These are phyloP conservation scores for Orthosia gracilis DNA, from an alignment of 2,888 invertebrate species.

Conservation along the genomic window DNA sequence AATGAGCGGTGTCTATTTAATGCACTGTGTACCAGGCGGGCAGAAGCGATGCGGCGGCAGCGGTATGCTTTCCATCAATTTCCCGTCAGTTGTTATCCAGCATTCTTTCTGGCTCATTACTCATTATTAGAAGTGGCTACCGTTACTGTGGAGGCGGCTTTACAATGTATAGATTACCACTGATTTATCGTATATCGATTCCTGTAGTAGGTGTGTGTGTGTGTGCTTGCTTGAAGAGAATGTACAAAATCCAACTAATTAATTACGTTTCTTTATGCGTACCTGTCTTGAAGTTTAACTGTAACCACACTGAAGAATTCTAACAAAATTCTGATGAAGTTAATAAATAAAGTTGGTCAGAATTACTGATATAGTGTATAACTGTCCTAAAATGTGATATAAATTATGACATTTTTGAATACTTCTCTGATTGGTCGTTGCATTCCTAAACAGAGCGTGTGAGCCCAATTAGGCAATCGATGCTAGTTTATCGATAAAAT, in stretches of 20 bases:
- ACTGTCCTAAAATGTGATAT: slow-evolving; percentile 6
- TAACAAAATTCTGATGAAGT: background rate
- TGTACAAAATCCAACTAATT: background rate
- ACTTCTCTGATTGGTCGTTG: slow-evolving; percentile 32
- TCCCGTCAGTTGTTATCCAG: slow-evolving; percentile 78
- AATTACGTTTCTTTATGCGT: no score
- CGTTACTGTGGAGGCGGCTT: slow-evolving; percentile 74
- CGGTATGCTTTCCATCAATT: slow-evolving; percentile 75
- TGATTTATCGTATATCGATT: slow-evolving; percentile 30
- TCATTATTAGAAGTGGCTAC: slow-evolving; percentile 88
- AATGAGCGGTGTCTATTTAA: slow-evolving; percentile 81
- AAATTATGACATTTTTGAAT: slow-evolving; percentile 28
- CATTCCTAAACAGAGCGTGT: slow-evolving; percentile 51
- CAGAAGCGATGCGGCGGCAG: slow-evolving; percentile 49
- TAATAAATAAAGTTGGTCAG: background rate
- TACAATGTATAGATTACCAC: slow-evolving; percentile 67
- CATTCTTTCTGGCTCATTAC: slow-evolving; percentile 84
- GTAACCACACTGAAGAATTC: background rate
- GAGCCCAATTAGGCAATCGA: slow-evolving; percentile 53
- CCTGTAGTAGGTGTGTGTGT: background rate
- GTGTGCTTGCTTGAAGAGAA: background rate
- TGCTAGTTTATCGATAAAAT: slow-evolving; percentile 60
- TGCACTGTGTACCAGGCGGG: slow-evolving; percentile 63
- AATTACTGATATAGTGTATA: slow-evolving; percentile 9
- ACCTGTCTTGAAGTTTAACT: background rate